phyloP scores from a whole-genome alignment of 2,888 invertebrate genomes.

The Palloptera scutellata region DNA sequence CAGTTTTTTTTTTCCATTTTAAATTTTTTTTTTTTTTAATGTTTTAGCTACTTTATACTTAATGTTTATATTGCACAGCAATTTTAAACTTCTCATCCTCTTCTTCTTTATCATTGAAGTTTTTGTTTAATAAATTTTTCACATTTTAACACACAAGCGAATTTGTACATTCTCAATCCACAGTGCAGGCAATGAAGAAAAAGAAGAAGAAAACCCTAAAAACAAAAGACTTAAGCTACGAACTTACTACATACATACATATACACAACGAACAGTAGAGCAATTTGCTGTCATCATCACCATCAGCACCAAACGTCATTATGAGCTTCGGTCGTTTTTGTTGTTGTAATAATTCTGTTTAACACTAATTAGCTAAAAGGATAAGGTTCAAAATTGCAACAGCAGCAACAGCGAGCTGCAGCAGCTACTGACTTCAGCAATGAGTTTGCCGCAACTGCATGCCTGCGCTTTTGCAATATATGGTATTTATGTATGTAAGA shows the following conservation, averaged over 20 bases:
- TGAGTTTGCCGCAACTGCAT: not conserved
- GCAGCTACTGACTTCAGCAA: not conserved
- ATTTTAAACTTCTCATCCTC: conserved; percentile 8
- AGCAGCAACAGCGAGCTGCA: conserved; percentile 2
- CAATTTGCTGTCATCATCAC: conserved; percentile 6
- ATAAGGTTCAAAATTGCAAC: conserved; percentile 26
- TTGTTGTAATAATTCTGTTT: conserved; percentile 32
- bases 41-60: conserved; percentile 7
- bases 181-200: not conserved
- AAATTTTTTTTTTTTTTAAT: too few species aligned
- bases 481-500: not conserved
- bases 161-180: not conserved
- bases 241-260: conserved; percentile 10
- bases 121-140: conserved; percentile 23
- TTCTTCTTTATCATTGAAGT: too few species aligned
- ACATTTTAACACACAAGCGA: conserved; percentile 28
- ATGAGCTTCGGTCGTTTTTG: conserved; percentile 28
- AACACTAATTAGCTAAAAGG: conserved; percentile 39
- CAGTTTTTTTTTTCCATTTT: not conserved
- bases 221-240: conserved; percentile 37
- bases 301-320: conserved; percentile 31
- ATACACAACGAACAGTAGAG: too few species aligned
- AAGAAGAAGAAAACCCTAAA: not conserved
- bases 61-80: conserved; percentile 24
- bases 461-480: not conserved